phyloP scores from a whole-genome alignment of 2,797 vertebrate genomes.

The Ispidina lecontei region DNA sequence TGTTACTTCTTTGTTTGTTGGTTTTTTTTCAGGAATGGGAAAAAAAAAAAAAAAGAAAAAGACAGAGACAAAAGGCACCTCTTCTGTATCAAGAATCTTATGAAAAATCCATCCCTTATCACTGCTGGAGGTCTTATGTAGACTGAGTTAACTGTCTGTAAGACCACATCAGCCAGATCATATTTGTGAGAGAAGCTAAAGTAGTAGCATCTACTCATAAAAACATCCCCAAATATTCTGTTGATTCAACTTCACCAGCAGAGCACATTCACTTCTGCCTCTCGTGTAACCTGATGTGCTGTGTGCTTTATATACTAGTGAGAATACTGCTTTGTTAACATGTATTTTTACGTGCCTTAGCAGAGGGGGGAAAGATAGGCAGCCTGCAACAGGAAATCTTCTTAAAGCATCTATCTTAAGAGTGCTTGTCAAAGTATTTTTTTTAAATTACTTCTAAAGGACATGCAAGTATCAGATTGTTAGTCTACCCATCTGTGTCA shows the following conservation, averaged over 20 bases:
- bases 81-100: background rate
- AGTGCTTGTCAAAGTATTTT: background rate
- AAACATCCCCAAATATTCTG: background rate
- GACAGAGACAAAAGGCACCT: background rate
- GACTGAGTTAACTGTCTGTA: background rate
- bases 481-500: background rate
- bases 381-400: background rate
- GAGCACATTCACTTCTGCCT: background rate
- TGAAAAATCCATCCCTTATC: constrained; percentile 25
- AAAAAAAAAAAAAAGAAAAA: background rate
- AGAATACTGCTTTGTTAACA: background rate
- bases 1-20: constrained; percentile 26
- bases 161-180: background rate
- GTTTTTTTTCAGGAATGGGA: background rate
- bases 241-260: background rate
- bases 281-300: background rate
- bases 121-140: background rate
- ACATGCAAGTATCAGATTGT: background rate
- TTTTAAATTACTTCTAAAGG: background rate
- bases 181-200: background rate
- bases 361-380: background rate
- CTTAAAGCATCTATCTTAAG: background rate
- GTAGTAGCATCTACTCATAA: background rate
- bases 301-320: background rate
- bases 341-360: background rate